Evolutionary conservation across 2,113 vertebrate species (phyloP), one percentile per base, ranked within the genome.

Genomic region (Phoxinus phoxinus): DNA sequence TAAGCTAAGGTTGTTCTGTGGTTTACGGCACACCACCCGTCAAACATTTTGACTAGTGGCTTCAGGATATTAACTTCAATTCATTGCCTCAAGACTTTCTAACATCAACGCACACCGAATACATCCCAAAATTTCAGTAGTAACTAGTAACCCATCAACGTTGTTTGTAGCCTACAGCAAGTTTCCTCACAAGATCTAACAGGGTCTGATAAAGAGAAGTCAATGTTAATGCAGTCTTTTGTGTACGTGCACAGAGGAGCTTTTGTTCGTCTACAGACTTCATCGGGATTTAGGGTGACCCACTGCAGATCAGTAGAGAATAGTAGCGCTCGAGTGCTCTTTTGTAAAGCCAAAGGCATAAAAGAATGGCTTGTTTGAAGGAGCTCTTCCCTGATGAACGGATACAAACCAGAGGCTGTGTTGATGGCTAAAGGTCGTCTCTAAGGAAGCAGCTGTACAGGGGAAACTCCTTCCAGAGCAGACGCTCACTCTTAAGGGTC

Each of bases 301-400:
- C 58, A 69, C 71, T 69, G 59, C 4, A 81, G 51, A 75, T 81
- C 48, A 69, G 58, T 37, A 69, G 59, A 53, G 83, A 84, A 51
- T 86, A 86, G 82, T 37, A 35, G 12, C 10, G 48, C 67, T 89
- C 30, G 53, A 48, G 74, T 17, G 25, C 67, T 83, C 11, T 79
- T 85, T 83, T 65, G 75, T 87, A 75, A 85, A 81, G 84, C 58
- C 69, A 51, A 80, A 19, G 81, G 81, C 10, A 84, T 84, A 63
- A 86, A 89, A 73, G 84, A 80, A 86, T 41, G 81, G 72, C 73
- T 87, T 89, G 86, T 89, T 84, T 84, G 81, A 87, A 61, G 81
- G 53, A 82, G 41, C 25, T n/a, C 65, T 73, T 86, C 59, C 72
- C 53, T 56, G 67, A 56, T 58, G 74, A 83, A 86, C 67, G 51